phyloP scores from a whole-genome alignment of 2,888 invertebrate species.

The Metallyticus violacea region DNA sequence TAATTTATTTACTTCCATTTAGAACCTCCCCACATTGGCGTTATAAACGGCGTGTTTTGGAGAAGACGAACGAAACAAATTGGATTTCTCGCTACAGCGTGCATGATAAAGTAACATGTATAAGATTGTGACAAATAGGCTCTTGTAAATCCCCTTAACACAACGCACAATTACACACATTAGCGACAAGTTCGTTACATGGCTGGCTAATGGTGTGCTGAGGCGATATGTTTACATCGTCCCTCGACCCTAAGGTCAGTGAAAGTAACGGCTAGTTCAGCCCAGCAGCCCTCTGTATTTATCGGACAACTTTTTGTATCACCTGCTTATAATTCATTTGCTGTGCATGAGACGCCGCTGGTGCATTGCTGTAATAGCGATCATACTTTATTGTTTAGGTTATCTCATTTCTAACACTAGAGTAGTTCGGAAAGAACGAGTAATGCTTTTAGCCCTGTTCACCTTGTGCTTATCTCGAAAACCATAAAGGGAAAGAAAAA shows the following conservation, averaged over 20 bases:
- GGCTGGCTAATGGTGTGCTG: too few relatives aligned
- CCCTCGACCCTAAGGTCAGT: background rate
- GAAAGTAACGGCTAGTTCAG: background rate
- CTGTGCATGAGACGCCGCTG: too few relatives aligned
- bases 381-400: background rate
- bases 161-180: background rate
- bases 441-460: background rate
- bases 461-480: too few relatives aligned
- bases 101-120: background rate
- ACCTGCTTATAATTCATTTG: background rate
- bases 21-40: too few relatives aligned
- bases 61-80: background rate
- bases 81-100: background rate
- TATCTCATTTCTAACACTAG: background rate
- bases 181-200: background rate
- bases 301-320: background rate
- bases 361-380: background rate
- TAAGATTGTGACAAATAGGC: background rate
- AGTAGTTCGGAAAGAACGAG: background rate
- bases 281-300: background rate
- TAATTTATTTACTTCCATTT: too few relatives aligned
- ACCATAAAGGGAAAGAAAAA: too few relatives aligned
- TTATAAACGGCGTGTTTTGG: background rate
- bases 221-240: background rate
- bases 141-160: background rate